Evolutionary conservation across 2,888 invertebrate genomes (phyloP).

Genomic region (Entomobrya multifasciata): DNA sequence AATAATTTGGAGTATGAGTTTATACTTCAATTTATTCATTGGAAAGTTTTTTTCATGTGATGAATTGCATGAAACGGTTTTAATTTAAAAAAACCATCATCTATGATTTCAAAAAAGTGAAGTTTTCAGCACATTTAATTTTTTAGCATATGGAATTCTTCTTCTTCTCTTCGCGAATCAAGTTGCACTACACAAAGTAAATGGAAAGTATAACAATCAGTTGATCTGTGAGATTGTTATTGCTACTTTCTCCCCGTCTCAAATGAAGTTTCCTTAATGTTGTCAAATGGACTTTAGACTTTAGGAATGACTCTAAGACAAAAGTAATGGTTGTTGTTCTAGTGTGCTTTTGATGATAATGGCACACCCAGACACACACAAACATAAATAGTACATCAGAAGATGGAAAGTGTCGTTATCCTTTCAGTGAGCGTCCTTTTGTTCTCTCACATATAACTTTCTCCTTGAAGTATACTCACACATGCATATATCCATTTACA

Average conservation of each 20-base stretch:
- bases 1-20: no score
- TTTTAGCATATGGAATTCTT: no score
- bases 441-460: background rate
- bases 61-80: no score
- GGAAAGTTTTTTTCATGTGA: no score
- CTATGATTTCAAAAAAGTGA: no score
- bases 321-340: constrained; percentile 13
- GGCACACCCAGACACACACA: background rate
- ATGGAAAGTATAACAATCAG: background rate
- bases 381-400: background rate
- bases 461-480: background rate
- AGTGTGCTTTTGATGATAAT: background rate
- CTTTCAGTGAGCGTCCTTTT: background rate
- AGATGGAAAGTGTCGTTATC: constrained; percentile 23
- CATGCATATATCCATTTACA: background rate
- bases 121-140: no score
- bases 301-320: background rate
- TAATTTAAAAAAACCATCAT: no score
- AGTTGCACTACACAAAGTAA: background rate
- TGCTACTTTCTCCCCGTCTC: background rate
- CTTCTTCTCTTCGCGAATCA: background rate
- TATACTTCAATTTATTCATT: no score
- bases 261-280: background rate
- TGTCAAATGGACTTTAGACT: constrained; percentile 21
- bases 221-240: background rate